Conservation (phyloP, 2,888 invertebrate genomes). For the Halictus ligatus region DNA sequence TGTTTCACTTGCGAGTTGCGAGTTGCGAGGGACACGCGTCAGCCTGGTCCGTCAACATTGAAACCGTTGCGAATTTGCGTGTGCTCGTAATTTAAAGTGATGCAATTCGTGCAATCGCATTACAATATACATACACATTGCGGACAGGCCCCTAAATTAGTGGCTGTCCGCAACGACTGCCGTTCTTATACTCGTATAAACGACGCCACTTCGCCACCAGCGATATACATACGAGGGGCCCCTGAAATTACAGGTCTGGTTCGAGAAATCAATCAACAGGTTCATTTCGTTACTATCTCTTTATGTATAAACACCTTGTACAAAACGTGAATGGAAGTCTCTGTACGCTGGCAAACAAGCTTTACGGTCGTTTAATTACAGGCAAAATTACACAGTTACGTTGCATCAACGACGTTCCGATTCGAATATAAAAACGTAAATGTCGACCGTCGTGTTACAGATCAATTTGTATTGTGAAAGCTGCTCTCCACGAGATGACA, state of each 20-base stretch:
- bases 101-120: background rate
- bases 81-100: background rate
- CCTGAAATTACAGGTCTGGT: background rate
- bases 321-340: constrained; percentile 18
- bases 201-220: background rate
- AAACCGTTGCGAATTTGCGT: background rate
- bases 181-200: background rate
- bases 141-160: background rate
- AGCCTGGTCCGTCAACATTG: background rate
- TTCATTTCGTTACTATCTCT: constrained; percentile 40
- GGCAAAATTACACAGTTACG: background rate
- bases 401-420: background rate
- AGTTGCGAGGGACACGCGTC: background rate
- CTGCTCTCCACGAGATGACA: background rate
- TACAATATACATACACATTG: background rate
- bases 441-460: background rate
- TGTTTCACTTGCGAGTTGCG: background rate
- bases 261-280: background rate
- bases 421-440: background rate
- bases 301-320: constrained; percentile 20
- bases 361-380: background rate
- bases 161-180: background rate
- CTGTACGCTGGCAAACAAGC: background rate
- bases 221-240: background rate
- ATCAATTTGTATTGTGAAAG: background rate